Percentiles rank a stretch among this genome's conserved stretches.
phyloP scores from a whole-genome alignment of 2,797 vertebrate species.

The Chrysocyon brachyurus region DNA sequence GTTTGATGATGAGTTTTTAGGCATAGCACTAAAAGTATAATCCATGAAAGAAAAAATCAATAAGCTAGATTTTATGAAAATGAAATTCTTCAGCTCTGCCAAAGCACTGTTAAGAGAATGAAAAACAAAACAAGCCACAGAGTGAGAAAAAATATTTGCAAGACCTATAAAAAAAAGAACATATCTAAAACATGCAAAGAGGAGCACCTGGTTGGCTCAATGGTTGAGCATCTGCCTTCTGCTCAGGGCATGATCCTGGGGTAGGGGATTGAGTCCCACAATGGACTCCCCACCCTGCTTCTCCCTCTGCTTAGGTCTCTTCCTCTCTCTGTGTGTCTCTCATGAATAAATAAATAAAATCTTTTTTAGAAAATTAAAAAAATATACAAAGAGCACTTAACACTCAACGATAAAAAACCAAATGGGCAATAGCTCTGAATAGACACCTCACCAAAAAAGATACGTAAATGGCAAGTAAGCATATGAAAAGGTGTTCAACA shows the following conservation, averaged over 20 bases:
- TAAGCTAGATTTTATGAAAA: not conserved
- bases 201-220: too few relatives aligned
- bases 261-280: too few relatives aligned
- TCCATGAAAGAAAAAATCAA: conserved; percentile 28
- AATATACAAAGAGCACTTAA: not conserved
- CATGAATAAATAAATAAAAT: too few relatives aligned
- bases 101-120: not conserved
- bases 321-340: too few relatives aligned
- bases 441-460: not conserved
- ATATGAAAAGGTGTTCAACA: not conserved
- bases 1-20: not conserved
- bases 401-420: conserved; percentile 23
- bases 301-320: too few relatives aligned
- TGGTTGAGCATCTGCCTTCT: too few relatives aligned
- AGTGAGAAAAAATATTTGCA: not conserved
- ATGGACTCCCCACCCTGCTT: too few relatives aligned
- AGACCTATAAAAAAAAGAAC: not conserved
- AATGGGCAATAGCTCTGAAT: not conserved
- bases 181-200: not conserved
- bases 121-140: not conserved
- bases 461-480: not conserved
- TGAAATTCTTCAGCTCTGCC: not conserved
- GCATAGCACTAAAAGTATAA: not conserved
- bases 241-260: too few relatives aligned
- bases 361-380: not conserved